Base-by-base conservation (phyloP, 2,113 vertebrate species). In the Microtus pennsylvanicus region DNA sequence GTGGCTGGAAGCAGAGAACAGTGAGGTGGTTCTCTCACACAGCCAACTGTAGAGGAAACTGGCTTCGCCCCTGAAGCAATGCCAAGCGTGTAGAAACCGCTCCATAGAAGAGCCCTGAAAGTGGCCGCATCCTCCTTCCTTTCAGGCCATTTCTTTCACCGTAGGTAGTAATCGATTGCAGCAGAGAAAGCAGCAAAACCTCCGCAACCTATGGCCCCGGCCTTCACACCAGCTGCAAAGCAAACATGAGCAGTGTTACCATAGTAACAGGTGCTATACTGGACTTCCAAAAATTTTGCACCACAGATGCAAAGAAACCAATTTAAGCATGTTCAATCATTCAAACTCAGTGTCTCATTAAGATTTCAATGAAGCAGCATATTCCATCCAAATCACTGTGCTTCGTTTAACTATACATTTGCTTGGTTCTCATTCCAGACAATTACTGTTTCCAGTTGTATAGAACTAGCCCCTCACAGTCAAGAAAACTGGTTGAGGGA, bases 161-260 rank as follows among this genome's bases (percentile, higher is more conserved):
- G 98, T 0, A 99, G 98, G 93, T 99, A 99, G 97, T 99, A 99
- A 97, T 99, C 99, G 0, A 99, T 99, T 0, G 99, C 99, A 3
- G 99, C 99, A 0, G 99, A 99, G 97, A 99, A 99, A 0, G 99
- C 99, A 11, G 99, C 99, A 61, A 99, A 99, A 30, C 99, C 99
- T 74, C 99, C 99, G 78, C 99, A 99, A 92, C 99, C 99, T 7
- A 99, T 98, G 81, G 98, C 98, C 2, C 99, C 99, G 0, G 99
- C 99, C 98, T 99, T 99, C 70, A 99, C 76, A 5, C 99, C 99
- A 94, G 99, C 99, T 99, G 98, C 91, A 98, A 97, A 11, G 81
- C 52, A 98, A 97, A 80, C 50, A 93, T 35, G 28, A 75, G 42
- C 11, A 50, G 35, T 10, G 21, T 82, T 52, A 94, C 80, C 19